Base-by-base conservation (phyloP, 1,140 invertebrate species). In the Chrysopa pallens region DNA sequence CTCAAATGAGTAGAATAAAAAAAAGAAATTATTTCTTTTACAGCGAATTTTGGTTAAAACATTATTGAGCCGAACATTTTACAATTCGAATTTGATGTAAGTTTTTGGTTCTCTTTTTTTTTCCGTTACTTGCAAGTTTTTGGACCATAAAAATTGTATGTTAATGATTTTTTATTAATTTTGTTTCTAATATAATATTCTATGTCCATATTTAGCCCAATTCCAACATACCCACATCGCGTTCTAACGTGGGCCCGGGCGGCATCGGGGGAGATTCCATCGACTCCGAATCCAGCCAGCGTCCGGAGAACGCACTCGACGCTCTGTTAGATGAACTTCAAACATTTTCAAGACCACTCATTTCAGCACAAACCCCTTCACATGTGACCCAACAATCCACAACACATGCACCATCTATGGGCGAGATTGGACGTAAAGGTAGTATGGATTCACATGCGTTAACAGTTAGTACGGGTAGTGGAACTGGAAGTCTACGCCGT, bases 251-350 rank as follows among this genome's bases (percentile, higher is more conserved):
- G 78, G 73, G 70, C 64, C 58, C 71, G 72, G 56, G 66, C 66
- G 47, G 64, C 65, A 51, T 73, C 71, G 67, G 72, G 70, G 72
- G 76, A 70, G 73, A 74, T 71, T 36, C 53, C 56, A 58, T 64
- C 62, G 49, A 57, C 67, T 59, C 72, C 67, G 62, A 71, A 63
- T 52, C 66, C 68, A 58, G 62, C 61, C 66, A 76, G 66, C 75
- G 79, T 71, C 66, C 78, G 72, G 84, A 89, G 78, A 90, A 88
- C 78, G 82, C 85, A 75, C 83, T 91, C 78, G 86, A 92, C 78
- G 82, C 84, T 77, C 63, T 92, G 78, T 62, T 92, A 84, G 85
- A 90, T 58, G 87, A 92, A 62, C 68, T 90, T 39, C 83, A 89
- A 59, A 88, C 84, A 8, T 87, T 87, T 59, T 75, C 78, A 27